Evolutionary conservation across 53 echinoderm and acorn worm genomes (phyloP), one percentile per base, ranked within the genome.

Genomic region (Holothuria scabra): DNA sequence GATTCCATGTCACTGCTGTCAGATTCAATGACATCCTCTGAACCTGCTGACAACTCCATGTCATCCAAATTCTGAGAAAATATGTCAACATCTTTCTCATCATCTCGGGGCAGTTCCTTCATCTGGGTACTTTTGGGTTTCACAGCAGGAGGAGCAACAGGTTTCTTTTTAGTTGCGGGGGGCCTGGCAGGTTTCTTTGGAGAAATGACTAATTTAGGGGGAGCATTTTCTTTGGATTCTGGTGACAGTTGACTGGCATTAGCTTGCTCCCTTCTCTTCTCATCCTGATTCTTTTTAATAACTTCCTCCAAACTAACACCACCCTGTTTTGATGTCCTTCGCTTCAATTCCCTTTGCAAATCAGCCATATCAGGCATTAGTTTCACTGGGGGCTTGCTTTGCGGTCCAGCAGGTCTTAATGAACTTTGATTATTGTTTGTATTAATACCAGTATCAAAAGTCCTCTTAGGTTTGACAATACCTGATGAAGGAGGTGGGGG

Each of bases 1-100:
- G 88, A 75, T 70, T 94, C 90, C 84, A 92, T 57, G 55, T 96
- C 96, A 41, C 96, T 96, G 55, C 93, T 90, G 85, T 96, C 96
- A 6, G 96, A 96, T 21, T 93, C 93, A 8, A 96, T 90, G 10
- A 86, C 90, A 31, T 90, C 96, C n/a, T 96, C 96, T 33, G 82
- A 72, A n/a, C 83, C 91, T 22, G 63, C 93, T 38, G 91, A 59
- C 31, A 84, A 80, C 79, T 93, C 93, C 87, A 93, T 87, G 82
- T 78, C 84, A 24, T 96, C 96, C 32, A 96, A 85, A 60, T 96
- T 91, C 57, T 87, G 87, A 10, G 93, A 96, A 88, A 91, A 93
- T 37, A 96, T 88, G 66, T 96, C 96, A 0, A 93, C 88, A 81
- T 92, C 92, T 41, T 86, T 83, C 33, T 86, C 68, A 70, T 90